Evolutionary conservation across 1,140 invertebrate genomes (phyloP).

Genomic region (Mya arenaria): DNA sequence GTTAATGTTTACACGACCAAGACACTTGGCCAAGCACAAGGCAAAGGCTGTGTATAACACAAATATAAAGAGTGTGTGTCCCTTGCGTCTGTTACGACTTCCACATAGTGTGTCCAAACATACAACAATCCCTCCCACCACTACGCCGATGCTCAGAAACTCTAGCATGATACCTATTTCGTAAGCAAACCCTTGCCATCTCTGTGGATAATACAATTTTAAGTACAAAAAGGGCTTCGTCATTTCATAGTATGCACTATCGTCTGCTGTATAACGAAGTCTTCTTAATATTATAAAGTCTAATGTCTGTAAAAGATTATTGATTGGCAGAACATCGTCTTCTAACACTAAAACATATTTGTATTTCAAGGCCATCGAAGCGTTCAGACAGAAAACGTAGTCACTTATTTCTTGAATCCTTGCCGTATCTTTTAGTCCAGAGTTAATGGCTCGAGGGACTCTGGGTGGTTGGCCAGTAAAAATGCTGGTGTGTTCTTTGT

Average conservation of each 20-base stretch:
- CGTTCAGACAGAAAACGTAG: conserved; percentile 60
- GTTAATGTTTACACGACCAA: conserved; percentile 54
- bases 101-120: not conserved
- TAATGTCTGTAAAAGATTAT: conserved; percentile 48
- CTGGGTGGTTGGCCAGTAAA: not conserved
- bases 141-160: conserved; percentile 30
- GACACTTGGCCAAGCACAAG: not conserved
- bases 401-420: conserved; percentile 47
- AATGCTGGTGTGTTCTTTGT: conserved; percentile 41
- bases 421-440: not conserved
- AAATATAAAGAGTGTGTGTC: not conserved
- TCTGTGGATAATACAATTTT: conserved; percentile 59
- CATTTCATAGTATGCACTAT: not conserved
- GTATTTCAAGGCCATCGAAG: not conserved
- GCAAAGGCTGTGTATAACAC: not conserved
- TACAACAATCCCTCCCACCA: conserved; percentile 19
- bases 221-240: conserved; percentile 29
- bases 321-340: conserved; percentile 58
- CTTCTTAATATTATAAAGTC: conserved; percentile 14
- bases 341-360: conserved; percentile 58
- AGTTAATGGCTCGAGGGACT: not conserved
- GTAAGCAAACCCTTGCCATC: conserved; percentile 57
- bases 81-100: not conserved
- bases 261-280: not conserved
- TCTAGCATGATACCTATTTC: conserved; percentile 47